A percentile compares a stretch with the other conserved stretches of the same genome.
phyloP scores from a whole-genome alignment of 2,888 invertebrate genomes.

The Ceratothoa steindachneri region DNA sequence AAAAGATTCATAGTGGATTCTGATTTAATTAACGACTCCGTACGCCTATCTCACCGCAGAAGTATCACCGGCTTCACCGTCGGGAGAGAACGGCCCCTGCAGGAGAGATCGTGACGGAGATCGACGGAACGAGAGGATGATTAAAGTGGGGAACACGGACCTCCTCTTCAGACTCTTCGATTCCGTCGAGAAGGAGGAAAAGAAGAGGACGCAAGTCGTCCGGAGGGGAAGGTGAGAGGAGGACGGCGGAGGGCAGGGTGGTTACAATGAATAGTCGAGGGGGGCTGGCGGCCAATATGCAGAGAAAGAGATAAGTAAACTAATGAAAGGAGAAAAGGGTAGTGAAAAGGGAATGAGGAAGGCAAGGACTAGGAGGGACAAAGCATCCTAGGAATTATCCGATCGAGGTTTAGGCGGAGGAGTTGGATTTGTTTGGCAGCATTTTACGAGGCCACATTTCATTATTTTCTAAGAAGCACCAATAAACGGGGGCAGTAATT shows the following conservation, averaged over 20 bases:
- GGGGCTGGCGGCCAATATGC: not conserved
- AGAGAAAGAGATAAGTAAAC: not conserved
- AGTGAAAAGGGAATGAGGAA: no score
- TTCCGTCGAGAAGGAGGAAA: slow-evolving; percentile 50
- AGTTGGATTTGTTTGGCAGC: no score
- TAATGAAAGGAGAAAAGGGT: no score
- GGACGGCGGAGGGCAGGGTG: not conserved
- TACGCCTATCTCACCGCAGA: no score
- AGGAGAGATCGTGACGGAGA: not conserved
- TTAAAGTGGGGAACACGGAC: slow-evolving; percentile 54
- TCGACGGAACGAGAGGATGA: slow-evolving; percentile 21
- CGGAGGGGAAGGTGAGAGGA: slow-evolving; percentile 51
- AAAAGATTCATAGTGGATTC: no score
- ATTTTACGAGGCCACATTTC: no score
- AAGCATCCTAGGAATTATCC: no score
- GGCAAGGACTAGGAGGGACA: no score
- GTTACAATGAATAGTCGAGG: not conserved
- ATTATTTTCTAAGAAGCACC: no score
- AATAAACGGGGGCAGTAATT: no score
- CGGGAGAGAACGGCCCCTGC: slow-evolving; percentile 19
- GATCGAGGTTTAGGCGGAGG: no score
- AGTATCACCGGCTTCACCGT: slow-evolving; percentile 43
- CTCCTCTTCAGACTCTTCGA: slow-evolving; percentile 57
- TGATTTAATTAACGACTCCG: no score
- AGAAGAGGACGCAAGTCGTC: slow-evolving; percentile 49